Conservation (phyloP, 2,797 vertebrate species). For the Coranthus polyacanthus region DNA sequence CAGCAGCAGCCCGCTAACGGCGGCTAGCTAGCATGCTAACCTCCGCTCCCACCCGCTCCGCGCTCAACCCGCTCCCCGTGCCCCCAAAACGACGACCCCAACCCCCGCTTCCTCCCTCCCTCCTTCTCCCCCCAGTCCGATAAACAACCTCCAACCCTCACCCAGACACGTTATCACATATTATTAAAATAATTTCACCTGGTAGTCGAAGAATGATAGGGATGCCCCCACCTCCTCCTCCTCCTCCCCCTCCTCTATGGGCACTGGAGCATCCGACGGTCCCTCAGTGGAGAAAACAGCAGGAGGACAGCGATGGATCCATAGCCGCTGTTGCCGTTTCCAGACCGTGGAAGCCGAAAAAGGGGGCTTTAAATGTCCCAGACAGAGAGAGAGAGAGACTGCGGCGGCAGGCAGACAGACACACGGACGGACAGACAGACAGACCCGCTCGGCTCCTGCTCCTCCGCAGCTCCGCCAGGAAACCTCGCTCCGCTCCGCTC, state of each 20-base stretch:
- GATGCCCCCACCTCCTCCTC: conserved; percentile 56
- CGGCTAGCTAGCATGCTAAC: conserved; percentile 67
- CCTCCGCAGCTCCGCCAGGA: conserved; percentile 76
- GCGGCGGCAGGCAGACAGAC: conserved; percentile 48
- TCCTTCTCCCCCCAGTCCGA: not conserved
- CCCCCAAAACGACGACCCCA: conserved; percentile 17
- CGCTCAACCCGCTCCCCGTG: conserved; percentile 27
- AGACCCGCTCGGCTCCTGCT: conserved; percentile 68
- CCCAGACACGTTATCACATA: not conserved
- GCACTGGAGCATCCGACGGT: conserved; percentile 75
- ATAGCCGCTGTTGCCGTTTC: conserved; percentile 69
- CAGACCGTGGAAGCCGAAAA: conserved; percentile 43
- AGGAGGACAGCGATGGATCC: conserved; percentile 73
- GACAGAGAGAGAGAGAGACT: conserved; percentile 41
- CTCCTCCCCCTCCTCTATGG: conserved; percentile 63
- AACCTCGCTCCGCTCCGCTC: conserved; percentile 66
- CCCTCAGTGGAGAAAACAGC: conserved; percentile 65
- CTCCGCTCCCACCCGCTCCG: conserved; percentile 43
- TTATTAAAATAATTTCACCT: conserved; percentile 64
- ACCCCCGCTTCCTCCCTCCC: not conserved
- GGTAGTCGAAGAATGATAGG: conserved; percentile 64
- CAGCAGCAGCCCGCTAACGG: conserved; percentile 40
- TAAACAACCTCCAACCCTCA: not conserved
- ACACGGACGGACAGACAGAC: conserved; percentile 49
- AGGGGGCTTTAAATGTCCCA: conserved; percentile 16